phyloP scores from a whole-genome alignment of 1,140 invertebrate species.

The Diachasma alloeum region DNA sequence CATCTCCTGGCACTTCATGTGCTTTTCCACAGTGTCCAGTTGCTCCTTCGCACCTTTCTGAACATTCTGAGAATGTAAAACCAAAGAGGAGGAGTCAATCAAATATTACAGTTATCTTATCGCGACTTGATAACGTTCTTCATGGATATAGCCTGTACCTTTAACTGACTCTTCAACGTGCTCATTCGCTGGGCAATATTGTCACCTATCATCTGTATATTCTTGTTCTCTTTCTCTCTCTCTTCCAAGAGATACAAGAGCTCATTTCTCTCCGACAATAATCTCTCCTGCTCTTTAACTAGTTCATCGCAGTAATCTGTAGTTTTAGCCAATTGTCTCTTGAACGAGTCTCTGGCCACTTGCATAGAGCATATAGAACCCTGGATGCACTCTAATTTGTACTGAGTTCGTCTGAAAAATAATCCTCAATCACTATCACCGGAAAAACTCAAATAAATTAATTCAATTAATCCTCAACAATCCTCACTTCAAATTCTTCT shows the following conservation, averaged over 20 bases:
- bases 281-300: slow-evolving; percentile 66
- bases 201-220: slow-evolving; percentile 62
- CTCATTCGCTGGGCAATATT: slow-evolving; percentile 65
- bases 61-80: slow-evolving; percentile 54
- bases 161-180: slow-evolving; percentile 64
- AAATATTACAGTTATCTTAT: no score
- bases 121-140: neutral
- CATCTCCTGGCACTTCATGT: slow-evolving; percentile 64
- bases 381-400: slow-evolving; percentile 62
- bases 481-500: slow-evolving; percentile 65
- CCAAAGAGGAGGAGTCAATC: slow-evolving; percentile 37
- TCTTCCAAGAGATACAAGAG: slow-evolving; percentile 61
- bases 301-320: slow-evolving; percentile 67
- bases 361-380: slow-evolving; percentile 60
- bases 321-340: slow-evolving; percentile 67
- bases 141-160: slow-evolving; percentile 48
- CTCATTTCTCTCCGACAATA: slow-evolving; percentile 65
- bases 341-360: slow-evolving; percentile 65
- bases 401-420: slow-evolving; percentile 59
- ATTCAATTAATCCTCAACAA: neutral
- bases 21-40: slow-evolving; percentile 64
- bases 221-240: slow-evolving; percentile 65
- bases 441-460: neutral
- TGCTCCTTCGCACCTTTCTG: slow-evolving; percentile 66
- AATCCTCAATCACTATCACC: neutral